Conservation (phyloP, 2,888 invertebrate species). For the Dryadula phaetusa region DNA sequence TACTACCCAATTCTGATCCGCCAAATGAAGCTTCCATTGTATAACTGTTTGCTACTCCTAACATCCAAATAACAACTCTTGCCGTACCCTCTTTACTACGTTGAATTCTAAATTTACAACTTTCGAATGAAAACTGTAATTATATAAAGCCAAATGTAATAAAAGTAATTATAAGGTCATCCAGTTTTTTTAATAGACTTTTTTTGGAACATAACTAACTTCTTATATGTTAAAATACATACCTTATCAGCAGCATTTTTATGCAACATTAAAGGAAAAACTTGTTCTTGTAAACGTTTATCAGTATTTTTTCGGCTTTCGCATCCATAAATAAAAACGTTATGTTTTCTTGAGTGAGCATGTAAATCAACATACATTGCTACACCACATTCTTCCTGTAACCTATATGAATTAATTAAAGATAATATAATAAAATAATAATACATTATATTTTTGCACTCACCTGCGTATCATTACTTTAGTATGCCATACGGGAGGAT, state of each 20-base stretch:
- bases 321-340: slow-evolving; percentile 98
- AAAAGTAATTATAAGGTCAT: not conserved
- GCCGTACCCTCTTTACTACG: slow-evolving; percentile 97
- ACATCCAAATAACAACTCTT: slow-evolving; percentile 96
- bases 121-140: slow-evolving; percentile 94
- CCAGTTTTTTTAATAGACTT: not conserved
- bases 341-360: slow-evolving; percentile 97
- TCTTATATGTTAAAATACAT: too few species aligned
- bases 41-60: slow-evolving; percentile 97
- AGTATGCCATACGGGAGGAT: slow-evolving; percentile 97
- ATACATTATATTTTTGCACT: slow-evolving; percentile 39
- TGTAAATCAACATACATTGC: slow-evolving; percentile 97
- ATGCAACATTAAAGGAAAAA: slow-evolving; percentile 97
- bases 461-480: slow-evolving; percentile 94
- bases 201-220: too few species aligned
- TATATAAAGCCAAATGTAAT: not conserved
- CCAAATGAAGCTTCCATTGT: slow-evolving; percentile 98
- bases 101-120: slow-evolving; percentile 96
- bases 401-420: slow-evolving; percentile 73
- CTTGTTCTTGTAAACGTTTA: slow-evolving; percentile 93
- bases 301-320: slow-evolving; percentile 92
- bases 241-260: slow-evolving; percentile 96
- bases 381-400: slow-evolving; percentile 95
- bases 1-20: slow-evolving; percentile 92
- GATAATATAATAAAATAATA: slow-evolving; percentile 8